Base-by-base conservation (phyloP, 2,888 invertebrate genomes). In the Diarsia dahlii region DNA sequence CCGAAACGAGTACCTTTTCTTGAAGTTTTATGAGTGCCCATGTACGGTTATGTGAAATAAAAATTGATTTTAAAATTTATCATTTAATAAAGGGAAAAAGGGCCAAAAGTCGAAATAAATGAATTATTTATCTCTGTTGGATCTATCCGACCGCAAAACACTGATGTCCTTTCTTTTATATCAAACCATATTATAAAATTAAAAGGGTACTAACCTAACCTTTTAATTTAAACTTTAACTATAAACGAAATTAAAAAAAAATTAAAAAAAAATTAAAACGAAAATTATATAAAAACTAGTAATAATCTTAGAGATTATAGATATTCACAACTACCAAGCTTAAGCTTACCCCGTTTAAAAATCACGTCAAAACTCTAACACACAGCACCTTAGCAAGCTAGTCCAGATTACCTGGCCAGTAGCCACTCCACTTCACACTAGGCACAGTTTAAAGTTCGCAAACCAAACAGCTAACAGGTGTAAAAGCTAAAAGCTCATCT, bases 381-480 rank as follows among this genome's bases (percentile, higher is more conserved):
- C 69, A 54, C 39, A 54, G 12, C 23, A 64, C 15, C 28, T 48
- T 18, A 8, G 13, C 3, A 23, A 80, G 15, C 23, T 64, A 34
- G 48, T 45, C 56, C 65, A 28, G 45, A 23, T 50, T 67, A 70
- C 68, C 76, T 60, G 45, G 70, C 28, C 50, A 60, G 15, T 1
- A 63, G 45, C 45, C 80, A 76, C 71, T 46, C 71, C 71, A 74
- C 78, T 72, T 48, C 69, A 34, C 76, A 87, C 85, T 76, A 76
- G 62, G 77, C 48, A 71, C 84, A 79, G 86, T 86, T 78, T 88
- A 90, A 89, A 92, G 91, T 93, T 93, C 91, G 92, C 93, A 88
- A 92, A 92, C 88, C 83, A 84, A 89, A 84, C 58, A 28, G 15
- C 28, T 15, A 58, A 58, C 94, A 94, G 93, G 93, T 94, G 94